Conservation (phyloP, 1,140 invertebrate species). For the Drosophila miranda region DNA sequence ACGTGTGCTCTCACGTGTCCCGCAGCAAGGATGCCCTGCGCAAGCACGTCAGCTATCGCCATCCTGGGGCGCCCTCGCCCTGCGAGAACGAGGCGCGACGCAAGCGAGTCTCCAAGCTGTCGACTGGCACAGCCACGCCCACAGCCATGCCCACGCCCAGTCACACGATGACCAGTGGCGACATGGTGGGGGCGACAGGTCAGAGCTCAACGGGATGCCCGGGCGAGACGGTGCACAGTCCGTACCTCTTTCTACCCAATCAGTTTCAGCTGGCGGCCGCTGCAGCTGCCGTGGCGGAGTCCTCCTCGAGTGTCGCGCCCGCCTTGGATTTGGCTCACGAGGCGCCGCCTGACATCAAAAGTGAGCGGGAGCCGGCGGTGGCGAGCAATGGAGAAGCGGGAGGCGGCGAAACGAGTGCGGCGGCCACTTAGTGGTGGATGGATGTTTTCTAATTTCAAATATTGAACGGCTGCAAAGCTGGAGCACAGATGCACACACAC, state of each 20-base stretch:
- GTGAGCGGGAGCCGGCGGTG: conserved; percentile 36
- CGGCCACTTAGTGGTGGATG: conserved; percentile 31
- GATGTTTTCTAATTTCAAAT: conserved; percentile 25
- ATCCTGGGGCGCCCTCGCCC: conserved; percentile 84
- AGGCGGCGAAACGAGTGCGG: conserved; percentile 30
- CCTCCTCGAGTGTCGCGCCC: conserved; percentile 45
- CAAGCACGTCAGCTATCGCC: conserved; percentile 93
- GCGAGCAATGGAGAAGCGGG: conserved; percentile 47
- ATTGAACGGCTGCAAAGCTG: conserved; percentile 27
- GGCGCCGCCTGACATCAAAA: conserved; percentile 43
- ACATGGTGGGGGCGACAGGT: conserved; percentile 18
- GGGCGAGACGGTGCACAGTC: conserved; percentile 42
- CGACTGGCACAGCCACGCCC: conserved; percentile 17
- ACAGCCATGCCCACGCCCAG: conserved; percentile 34
- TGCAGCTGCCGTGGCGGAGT: conserved; percentile 65
- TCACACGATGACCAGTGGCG: conserved; percentile 60
- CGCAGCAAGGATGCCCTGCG: conserved; percentile 92
- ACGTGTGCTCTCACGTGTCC: conserved; percentile 92
- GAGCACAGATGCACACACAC: conserved; percentile 15
- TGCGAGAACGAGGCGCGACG: conserved; percentile 78
- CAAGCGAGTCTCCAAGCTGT: conserved; percentile 70
- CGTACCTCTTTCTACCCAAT: conserved; percentile 79
- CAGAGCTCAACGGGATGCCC: conserved; percentile 2
- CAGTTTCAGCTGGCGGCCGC: conserved; percentile 80
- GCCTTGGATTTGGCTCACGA: conserved; percentile 52